phyloP scores from a whole-genome alignment of 2,797 vertebrate species.

The Cebuella pygmaea region DNA sequence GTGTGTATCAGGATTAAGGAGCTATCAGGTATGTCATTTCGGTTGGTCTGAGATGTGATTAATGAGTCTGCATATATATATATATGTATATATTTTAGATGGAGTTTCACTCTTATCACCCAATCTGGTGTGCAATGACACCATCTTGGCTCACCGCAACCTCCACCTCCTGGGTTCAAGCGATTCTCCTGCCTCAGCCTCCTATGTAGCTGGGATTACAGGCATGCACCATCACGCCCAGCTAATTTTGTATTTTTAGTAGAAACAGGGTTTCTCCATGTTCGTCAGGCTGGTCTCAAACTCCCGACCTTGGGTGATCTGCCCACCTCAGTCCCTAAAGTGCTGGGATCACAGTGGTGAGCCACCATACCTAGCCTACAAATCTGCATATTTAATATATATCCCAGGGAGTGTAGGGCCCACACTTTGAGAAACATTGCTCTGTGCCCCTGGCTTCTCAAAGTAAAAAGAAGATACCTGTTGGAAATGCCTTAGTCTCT shows the following conservation, averaged over 20 bases:
- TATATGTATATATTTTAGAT: background rate
- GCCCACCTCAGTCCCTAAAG: background rate
- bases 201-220: background rate
- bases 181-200: background rate
- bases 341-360: background rate
- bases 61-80: background rate
- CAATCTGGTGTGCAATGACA: background rate
- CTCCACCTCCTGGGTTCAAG: background rate
- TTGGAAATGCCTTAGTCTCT: background rate
- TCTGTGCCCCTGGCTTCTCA: background rate
- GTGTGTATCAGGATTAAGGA: background rate
- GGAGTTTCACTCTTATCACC: background rate
- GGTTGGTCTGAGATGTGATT: background rate
- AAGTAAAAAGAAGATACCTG: background rate
- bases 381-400: background rate
- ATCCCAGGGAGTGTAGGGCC: background rate
- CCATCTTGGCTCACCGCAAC: background rate
- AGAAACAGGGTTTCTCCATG: background rate
- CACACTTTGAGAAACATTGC: background rate
- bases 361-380: background rate
- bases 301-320: background rate
- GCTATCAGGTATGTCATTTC: background rate
- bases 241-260: background rate
- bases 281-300: too few species aligned
- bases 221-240: rapidly evolving